Percentiles rank a stretch among this genome's conserved stretches.
Conservation (phyloP, 2,888 invertebrate genomes). For the Euzophera pinguis region DNA sequence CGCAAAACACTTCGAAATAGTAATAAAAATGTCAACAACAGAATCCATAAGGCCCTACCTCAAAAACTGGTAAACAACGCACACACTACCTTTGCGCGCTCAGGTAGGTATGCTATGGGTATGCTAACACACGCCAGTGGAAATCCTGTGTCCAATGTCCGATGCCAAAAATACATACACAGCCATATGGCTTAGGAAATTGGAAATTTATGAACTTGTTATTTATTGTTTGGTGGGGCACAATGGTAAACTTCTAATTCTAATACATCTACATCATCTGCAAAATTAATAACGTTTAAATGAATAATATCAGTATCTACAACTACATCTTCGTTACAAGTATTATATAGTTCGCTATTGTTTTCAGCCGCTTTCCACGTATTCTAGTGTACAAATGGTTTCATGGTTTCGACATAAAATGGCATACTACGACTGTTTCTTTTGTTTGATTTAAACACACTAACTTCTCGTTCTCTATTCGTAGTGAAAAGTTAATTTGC, state of each 20-base stretch:
- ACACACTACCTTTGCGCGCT: neutral
- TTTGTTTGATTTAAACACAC: too few species aligned
- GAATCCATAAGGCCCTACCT: too few species aligned
- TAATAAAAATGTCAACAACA: too few species aligned
- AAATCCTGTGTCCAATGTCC: conserved; percentile 13
- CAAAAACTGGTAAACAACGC: neutral
- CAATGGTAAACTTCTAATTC: neutral
- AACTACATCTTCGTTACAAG: too few species aligned
- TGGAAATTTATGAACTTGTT: conserved; percentile 9
- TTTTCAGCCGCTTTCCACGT: too few species aligned
- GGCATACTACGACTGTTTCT: too few species aligned
- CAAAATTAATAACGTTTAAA: neutral
- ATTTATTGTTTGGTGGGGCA: conserved; percentile 8
- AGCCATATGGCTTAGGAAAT: conserved; percentile 10
- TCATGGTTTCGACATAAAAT: too few species aligned
- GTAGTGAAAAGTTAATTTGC: neutral
- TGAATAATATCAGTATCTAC: too few species aligned
- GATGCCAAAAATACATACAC: conserved; percentile 13
- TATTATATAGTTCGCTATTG: too few species aligned
- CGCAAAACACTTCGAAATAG: too few species aligned
- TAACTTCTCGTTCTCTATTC: too few species aligned
- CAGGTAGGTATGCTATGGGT: conserved; percentile 4
- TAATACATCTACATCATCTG: neutral
- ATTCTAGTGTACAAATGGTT: neutral
- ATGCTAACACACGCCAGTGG: conserved; percentile 2